Percentiles rank a stretch among this genome's conserved stretches.
Conservation (phyloP, 2,888 invertebrate species). For the Cenopis cana region DNA sequence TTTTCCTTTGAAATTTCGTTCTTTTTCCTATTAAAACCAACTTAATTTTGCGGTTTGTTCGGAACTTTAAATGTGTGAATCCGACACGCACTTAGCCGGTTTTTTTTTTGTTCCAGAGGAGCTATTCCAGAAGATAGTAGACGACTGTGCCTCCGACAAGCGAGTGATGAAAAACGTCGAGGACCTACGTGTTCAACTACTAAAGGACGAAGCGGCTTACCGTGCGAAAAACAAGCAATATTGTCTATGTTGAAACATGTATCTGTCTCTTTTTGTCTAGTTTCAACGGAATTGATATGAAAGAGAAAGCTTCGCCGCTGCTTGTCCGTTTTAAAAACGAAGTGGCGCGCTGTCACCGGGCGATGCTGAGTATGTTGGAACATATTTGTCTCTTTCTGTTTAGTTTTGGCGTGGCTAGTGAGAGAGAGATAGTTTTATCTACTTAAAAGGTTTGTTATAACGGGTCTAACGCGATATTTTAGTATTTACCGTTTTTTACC, state of each 20-base stretch:
- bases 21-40: too few species aligned
- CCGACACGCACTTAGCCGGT: too few species aligned
- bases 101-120: slow-evolving; percentile 69
- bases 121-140: slow-evolving; percentile 78
- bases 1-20: too few species aligned
- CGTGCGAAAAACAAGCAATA: slow-evolving; percentile 57
- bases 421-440: not conserved
- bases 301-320: not conserved
- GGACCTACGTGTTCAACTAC: slow-evolving; percentile 64
- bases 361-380: too few species aligned
- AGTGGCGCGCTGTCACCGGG: too few species aligned
- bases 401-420: not conserved
- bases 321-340: too few species aligned
- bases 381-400: not conserved
- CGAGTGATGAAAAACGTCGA: slow-evolving; percentile 67
- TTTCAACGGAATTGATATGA: not conserved
- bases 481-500: too few species aligned
- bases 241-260: slow-evolving; percentile 54
- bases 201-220: slow-evolving; percentile 60
- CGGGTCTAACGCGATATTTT: too few species aligned
- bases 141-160: slow-evolving; percentile 72
- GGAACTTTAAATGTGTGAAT: too few species aligned
- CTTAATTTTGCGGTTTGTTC: too few species aligned
- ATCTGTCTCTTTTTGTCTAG: not conserved
- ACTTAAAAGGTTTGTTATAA: too few species aligned